Base-by-base conservation (phyloP, 2,113 vertebrate genomes). In the Heteronetta atricapilla region DNA sequence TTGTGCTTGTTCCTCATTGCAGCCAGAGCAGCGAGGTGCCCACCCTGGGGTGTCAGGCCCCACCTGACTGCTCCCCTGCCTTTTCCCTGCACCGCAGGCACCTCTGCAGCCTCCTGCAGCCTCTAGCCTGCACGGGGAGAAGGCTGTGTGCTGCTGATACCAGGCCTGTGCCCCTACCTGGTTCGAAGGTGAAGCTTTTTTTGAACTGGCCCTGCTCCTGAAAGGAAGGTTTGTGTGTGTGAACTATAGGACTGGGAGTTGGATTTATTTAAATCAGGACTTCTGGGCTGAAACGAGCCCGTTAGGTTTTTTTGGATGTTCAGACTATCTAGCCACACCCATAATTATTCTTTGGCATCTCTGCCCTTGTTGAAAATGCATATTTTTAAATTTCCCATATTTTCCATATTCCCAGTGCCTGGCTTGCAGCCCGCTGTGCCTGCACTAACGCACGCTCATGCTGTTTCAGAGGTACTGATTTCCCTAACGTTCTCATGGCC, bases 21-120 rank as follows among this genome's bases (percentile, higher is more conserved):
- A 29, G 36, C 40, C 4, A 1, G 34, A 38, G 34, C 9, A 9
- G 20, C 62, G 28, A 28, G 21, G 59, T 74, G 82, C 64, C 67
- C 3, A 1, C 10, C 33, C 17, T 2, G 10, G 48, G 68, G 34
- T 56, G 76, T 74, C 60, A 60, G 50, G 1, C 5, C 34, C 80
- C 3, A 3, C 33, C 48, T 0, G 1, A 6, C n/a, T 0, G 0
- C 46, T 63, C 40, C 22, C 2, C 4, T 58, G 29, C 33, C 29
- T 1, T 0, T 29, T 48, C 56, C 1, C 4, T 52, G 15, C 9
- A 6, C 5, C 9, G 29, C 19, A 5, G 5, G 19, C 14, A 6
- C 70, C 46, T 50, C 48, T 23, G 48, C 76, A 19, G 28, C 40
- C 19, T 56, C 66, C 53, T 36, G 38, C 62, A 18, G 55, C 63